phyloP scores from a whole-genome alignment of 2,113 vertebrate species.

The Cygnus buccinator region DNA sequence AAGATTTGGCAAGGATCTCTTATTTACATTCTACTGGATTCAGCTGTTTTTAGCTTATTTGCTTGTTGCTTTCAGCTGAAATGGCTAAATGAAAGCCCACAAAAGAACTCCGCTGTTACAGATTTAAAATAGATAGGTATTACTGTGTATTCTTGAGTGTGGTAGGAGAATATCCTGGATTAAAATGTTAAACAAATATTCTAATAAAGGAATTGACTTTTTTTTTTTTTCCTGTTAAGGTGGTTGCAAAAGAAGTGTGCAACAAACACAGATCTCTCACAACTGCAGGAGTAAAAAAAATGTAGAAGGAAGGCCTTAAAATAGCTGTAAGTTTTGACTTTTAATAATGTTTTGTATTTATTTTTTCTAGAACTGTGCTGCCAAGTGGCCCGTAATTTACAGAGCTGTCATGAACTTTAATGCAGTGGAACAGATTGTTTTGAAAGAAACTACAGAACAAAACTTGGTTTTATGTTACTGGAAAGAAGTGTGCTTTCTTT shows the following conservation, averaged over 20 bases:
- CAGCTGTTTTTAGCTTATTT: constrained; percentile 17
- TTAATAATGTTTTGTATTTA: neutral
- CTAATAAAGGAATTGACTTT: neutral
- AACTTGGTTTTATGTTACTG: constrained; percentile 6
- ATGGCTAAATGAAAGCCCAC: neutral
- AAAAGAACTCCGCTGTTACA: neutral
- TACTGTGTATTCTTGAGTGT: neutral
- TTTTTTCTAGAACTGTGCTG: neutral
- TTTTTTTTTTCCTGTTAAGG: fast-evolving
- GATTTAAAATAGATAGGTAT: neutral
- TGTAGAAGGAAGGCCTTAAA: neutral
- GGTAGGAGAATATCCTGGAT: neutral
- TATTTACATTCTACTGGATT: constrained; percentile 49
- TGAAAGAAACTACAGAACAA: constrained; percentile 10
- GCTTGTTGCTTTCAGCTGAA: constrained; percentile 41
- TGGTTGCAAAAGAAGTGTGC: neutral
- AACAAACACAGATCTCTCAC: neutral
- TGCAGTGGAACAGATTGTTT: neutral
- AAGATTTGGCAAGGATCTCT: constrained; percentile 25
- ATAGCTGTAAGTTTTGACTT: neutral
- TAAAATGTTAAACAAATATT: constrained; percentile 1
- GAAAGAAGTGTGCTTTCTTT: constrained; percentile 34
- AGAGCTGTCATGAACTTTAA: neutral
- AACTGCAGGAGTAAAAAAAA: neutral
- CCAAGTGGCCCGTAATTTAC: neutral